Base-by-base conservation (phyloP, 2,888 invertebrate species). In the Orthosia cruda region DNA sequence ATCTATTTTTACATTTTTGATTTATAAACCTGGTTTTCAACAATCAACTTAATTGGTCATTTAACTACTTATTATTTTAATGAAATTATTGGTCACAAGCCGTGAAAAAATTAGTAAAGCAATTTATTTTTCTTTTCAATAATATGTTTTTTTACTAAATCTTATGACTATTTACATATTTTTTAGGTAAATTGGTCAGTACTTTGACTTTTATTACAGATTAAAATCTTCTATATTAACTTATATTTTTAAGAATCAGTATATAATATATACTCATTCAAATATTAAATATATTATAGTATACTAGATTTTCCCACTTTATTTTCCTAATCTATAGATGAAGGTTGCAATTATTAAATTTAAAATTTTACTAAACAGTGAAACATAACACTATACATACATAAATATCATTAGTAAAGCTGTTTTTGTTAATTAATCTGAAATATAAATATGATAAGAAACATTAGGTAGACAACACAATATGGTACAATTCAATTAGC, bases 161-260 rank as follows among this genome's bases (percentile, higher is more conserved):
- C 0, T 32, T 20, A 18, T 0, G n/a, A n/a, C n/a, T n/a, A 20
- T 7, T 2, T 0, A 0, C 2, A 4, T 2, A 23, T 20, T 7
- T 20, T 50, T n/a, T 1, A 20, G 2, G 3, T n/a, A 32, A 7
- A 47, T 12, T 32, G 18, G 18, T 18, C 20, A 13, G 47, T 18
- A 23, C 0, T 49, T 49, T 40, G 12, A n/a, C 5, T 49, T 11
- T 49, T 3, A n/a, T 20, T 32, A 20, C 2, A n/a, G 0, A n/a
- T 7, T 66, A 54, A n/a, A 45, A 66, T 9, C 40, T 40, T 9
- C 7, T 40, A 40, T 9, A 40, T 40, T 40, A 40, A 9, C 40
- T 40, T 40, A 40, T 40, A 40, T 40, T 9, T 40, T 9, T 40
- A 40, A 7, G 7, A 40, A 40, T 40, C 1, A 7, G 40, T 40